phyloP scores from a whole-genome alignment of 2,113 vertebrate species.

The Tapirus terrestris region DNA sequence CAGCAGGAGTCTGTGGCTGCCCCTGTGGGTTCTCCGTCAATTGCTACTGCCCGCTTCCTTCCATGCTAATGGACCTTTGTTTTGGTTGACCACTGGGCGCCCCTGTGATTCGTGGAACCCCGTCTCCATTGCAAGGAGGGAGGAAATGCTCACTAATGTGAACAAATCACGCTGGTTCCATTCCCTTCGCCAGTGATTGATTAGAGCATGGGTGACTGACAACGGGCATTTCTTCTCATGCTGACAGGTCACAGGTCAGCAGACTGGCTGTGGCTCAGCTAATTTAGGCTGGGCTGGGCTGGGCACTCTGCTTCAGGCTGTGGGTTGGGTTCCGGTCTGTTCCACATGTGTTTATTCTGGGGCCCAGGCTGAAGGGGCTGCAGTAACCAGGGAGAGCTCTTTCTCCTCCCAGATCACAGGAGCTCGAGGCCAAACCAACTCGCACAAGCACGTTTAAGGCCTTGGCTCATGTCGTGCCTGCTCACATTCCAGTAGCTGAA shows the following conservation, averaged over 20 bases:
- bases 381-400: not conserved
- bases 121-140: not conserved
- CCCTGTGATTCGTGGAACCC: not conserved
- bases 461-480: not conserved
- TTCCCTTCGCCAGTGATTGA: not conserved
- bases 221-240: not conserved
- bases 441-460: not conserved
- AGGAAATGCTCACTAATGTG: not conserved
- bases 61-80: not conserved
- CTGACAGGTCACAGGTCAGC: not conserved
- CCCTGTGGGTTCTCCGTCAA: not conserved
- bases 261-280: not conserved
- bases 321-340: not conserved
- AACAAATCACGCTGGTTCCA: rapidly evolving
- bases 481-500: not conserved
- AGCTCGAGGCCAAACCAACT: not conserved
- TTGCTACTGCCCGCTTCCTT: not conserved
- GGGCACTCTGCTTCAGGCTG: not conserved
- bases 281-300: not conserved
- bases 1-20: not conserved
- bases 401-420: not conserved
- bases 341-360: not conserved
- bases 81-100: not conserved
- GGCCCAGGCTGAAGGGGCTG: not conserved
- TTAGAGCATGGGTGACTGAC: not conserved